Base-by-base conservation (phyloP, 2,797 vertebrate species). In the Anas flavirostris region DNA sequence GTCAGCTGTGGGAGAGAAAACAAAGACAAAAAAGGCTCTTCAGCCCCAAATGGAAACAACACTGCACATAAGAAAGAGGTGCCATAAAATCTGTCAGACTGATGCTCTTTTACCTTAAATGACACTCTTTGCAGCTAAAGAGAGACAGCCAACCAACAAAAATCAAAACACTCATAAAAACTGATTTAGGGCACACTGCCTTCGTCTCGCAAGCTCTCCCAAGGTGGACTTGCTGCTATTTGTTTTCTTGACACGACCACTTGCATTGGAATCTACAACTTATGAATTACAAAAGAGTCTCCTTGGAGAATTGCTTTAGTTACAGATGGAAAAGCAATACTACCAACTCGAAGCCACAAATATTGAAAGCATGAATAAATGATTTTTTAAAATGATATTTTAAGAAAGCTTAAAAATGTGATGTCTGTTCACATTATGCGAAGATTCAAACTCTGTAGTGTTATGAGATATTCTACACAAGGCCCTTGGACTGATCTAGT, bases 1-100 rank as follows among this genome's bases (percentile, higher is more conserved):
- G 99, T 99, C 92, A 99, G 97, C 99, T 99, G 96, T 68, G 70
- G 82, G 93, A 93, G 59, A 95, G 67, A 90, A 93, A 75, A 91
- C 8, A 82, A 56, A 87, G 72, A 75, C n/a, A 29, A 69, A 82
- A 78, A 75, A 80, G 35, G 5, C n/a, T 84, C 60, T 75, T 89
- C 52, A 75, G 63, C 14, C 68, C 52, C 75, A 74, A 58, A 82
- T 4, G 11, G 50, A 90, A 95, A 82, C 44, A 39, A 43, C 22
- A 53, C 12, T 63, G 37, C 29, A 9, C 44, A 9, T 26, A 73
- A 81, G 50, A 91, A 72, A 81, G 46, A 94, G 12, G 29, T 68
- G 73, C 37, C 41, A 81, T 37, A 73, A 80, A 82, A 94, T 82
- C 76, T 79, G 59, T 68, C 63, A 87, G n/a, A 84, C 69, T 75